Percentiles rank a stretch among this genome's conserved stretches.
These are phyloP conservation scores for Rhizoglyphus robini DNA, from an alignment of 1,140 invertebrate species.

Conservation along the genomic window DNA sequence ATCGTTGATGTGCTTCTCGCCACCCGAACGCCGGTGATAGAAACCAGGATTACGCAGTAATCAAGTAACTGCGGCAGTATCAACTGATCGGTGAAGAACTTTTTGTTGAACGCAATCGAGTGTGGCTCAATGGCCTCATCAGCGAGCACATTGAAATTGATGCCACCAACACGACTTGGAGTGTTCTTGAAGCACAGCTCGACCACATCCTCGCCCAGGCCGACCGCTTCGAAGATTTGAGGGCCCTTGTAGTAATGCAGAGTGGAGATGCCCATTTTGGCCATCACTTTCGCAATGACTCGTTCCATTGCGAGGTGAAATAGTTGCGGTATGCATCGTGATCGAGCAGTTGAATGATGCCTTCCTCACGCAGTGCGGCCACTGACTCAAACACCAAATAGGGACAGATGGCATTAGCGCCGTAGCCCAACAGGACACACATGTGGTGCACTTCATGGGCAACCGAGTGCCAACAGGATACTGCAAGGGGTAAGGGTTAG, in stretches of 20 bases:
- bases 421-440: constrained; percentile 88
- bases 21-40: too few species aligned
- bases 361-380: constrained; percentile 60
- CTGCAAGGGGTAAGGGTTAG: background rate
- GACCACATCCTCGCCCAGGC: constrained; percentile 76
- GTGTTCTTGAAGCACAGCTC: constrained; percentile 92
- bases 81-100: too few species aligned
- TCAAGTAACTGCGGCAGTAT: constrained; percentile 78
- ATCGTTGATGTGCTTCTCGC: too few species aligned
- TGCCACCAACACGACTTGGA: constrained; percentile 83
- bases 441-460: constrained; percentile 93
- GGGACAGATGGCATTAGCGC: constrained; percentile 92
- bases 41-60: too few species aligned
- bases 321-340: constrained; percentile 69
- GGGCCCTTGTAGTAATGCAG: constrained; percentile 98
- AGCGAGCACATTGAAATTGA: constrained; percentile 74
- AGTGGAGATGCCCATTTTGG: constrained; percentile 99
- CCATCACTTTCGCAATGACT: constrained; percentile 74
- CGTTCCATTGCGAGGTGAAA: constrained; percentile 54
- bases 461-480: constrained; percentile 41
- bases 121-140: constrained; percentile 74
- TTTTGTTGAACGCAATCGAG: constrained; percentile 55
- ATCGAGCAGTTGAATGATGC: constrained; percentile 64
- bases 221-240: constrained; percentile 98
- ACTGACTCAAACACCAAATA: constrained; percentile 92